These are phyloP conservation scores for Bufo gargarizans DNA, from an alignment of 2,113 vertebrate genomes.

Conservation along the genomic window DNA sequence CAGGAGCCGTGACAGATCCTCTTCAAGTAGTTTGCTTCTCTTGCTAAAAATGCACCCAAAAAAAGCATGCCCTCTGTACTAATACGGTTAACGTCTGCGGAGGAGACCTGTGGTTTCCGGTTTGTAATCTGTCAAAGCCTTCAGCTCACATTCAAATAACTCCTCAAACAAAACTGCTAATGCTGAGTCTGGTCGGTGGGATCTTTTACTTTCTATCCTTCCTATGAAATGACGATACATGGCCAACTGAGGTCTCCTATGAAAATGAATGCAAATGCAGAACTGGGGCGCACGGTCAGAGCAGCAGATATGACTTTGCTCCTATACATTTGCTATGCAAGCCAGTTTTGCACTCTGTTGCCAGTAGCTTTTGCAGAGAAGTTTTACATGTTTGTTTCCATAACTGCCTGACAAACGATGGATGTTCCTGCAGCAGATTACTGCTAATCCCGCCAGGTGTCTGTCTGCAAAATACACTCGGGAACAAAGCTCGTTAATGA, in stretches of 20 bases:
- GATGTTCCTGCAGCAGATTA: not conserved
- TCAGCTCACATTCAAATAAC: not conserved
- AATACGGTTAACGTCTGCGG: not conserved
- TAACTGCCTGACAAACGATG: not conserved
- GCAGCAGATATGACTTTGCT: not conserved
- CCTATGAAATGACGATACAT: not conserved
- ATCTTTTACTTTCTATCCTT: not conserved
- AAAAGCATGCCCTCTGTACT: not conserved
- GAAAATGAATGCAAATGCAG: not conserved
- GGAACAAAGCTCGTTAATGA: too few species aligned
- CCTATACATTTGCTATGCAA: not conserved
- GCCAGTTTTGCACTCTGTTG: not conserved
- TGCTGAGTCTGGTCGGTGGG: not conserved
- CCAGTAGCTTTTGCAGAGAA: not conserved
- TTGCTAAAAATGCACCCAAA: not conserved
- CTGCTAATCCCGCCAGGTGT: not conserved
- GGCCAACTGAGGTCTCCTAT: not conserved
- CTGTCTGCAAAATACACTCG: not conserved
- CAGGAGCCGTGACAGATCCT: not conserved
- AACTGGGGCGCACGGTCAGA: not conserved
- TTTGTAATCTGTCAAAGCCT: conserved; percentile 1
- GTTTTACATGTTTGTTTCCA: not conserved
- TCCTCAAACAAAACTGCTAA: conserved; percentile 17
- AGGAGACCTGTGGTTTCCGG: not conserved
- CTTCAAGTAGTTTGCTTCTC: not conserved